Evolutionary conservation across 2,113 vertebrate genomes (phyloP).

Genomic region (Ceuthmochares aereus): DNA sequence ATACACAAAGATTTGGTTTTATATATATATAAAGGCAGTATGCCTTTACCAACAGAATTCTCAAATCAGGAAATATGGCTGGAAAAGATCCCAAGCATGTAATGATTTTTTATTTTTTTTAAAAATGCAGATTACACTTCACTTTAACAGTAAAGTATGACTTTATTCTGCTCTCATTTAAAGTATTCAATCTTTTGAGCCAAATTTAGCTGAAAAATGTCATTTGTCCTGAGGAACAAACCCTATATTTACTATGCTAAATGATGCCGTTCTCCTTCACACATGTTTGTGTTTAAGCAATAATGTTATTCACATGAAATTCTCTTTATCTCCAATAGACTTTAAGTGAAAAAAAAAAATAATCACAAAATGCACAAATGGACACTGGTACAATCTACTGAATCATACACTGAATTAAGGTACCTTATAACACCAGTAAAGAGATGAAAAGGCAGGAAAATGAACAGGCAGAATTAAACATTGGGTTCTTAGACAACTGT

Average conservation of each 20-base stretch:
- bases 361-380: background rate
- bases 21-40: too few relatives aligned
- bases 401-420: background rate
- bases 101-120: background rate
- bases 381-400: background rate
- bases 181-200: background rate
- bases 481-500: background rate
- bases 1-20: slow-evolving; percentile 53
- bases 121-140: background rate
- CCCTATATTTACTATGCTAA: background rate
- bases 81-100: background rate
- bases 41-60: background rate
- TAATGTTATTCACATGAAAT: background rate
- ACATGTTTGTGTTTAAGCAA: background rate
- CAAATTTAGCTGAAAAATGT: background rate
- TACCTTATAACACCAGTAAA: background rate
- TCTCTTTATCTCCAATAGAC: background rate
- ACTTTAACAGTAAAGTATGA: background rate
- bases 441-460: background rate
- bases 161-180: background rate
- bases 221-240: background rate
- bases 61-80: background rate
- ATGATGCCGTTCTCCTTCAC: background rate
- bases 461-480: background rate
- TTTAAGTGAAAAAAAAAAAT: background rate